These are phyloP conservation scores for Cephalopholis sonnerati DNA, from an alignment of 2,113 vertebrate genomes.

Conservation along the genomic window DNA sequence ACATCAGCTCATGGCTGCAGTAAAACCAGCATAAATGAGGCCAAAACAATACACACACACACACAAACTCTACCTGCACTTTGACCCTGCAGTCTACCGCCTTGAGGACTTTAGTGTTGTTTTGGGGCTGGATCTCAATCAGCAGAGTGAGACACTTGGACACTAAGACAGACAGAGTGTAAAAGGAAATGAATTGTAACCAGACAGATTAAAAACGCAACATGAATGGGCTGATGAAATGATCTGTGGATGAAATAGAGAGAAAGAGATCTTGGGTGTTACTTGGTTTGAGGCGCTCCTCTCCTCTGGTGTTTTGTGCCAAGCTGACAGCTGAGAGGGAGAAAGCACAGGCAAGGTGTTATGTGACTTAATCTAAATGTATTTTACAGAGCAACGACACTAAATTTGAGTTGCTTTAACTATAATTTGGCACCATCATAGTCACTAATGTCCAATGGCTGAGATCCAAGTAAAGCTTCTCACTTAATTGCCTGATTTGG, in stretches of 20 bases:
- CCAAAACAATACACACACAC: conserved; percentile 16
- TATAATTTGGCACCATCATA: background rate
- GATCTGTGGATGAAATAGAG: background rate
- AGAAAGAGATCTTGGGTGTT: conserved; percentile 54
- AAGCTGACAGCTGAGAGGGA: conserved; percentile 90
- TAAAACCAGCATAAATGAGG: conserved; percentile 46
- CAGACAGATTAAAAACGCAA: background rate
- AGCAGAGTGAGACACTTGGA: conserved; percentile 92
- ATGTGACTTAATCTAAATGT: conserved; percentile 13
- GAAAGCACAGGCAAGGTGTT: conserved; percentile 3
- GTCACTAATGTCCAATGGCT: conserved; percentile 3
- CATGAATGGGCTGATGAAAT: background rate
- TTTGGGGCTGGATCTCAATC: conserved; percentile 93
- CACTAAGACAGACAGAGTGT: conserved; percentile 77
- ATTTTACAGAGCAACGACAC: conserved; percentile 6
- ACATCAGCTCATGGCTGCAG: conserved; percentile 19
- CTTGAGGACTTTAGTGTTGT: conserved; percentile 96
- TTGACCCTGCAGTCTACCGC: conserved; percentile 93
- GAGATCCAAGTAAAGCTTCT: background rate
- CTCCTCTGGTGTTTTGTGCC: conserved; percentile 81
- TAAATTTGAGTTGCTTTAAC: conserved; percentile 8
- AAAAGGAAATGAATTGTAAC: background rate
- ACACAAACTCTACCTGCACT: conserved; percentile 88
- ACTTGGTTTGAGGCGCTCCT: conserved; percentile 90
- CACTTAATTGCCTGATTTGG: conserved; percentile 16